phyloP scores from a whole-genome alignment of 2,888 invertebrate species.

The Agrochola circellaris region DNA sequence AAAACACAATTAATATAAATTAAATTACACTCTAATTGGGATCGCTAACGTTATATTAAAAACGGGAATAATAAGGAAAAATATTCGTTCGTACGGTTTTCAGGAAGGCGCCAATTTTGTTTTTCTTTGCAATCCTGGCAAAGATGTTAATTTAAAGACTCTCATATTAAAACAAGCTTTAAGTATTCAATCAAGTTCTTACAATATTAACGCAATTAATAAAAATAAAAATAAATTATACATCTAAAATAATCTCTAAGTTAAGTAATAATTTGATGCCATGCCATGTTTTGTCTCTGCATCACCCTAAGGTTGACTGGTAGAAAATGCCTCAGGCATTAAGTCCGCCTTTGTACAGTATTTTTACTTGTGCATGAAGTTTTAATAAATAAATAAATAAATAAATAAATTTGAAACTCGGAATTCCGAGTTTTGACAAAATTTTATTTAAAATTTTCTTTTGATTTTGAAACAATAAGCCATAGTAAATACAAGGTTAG shows the following conservation, averaged over 20 bases:
- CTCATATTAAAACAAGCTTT: not conserved
- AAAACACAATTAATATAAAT: constrained; percentile 75
- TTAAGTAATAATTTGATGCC: too few relatives aligned
- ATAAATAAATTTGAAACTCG: too few relatives aligned
- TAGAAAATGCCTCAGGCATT: too few relatives aligned
- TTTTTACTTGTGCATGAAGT: too few relatives aligned
- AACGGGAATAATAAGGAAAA: constrained; percentile 49
- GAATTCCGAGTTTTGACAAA: not conserved
- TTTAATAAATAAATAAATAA: too few relatives aligned
- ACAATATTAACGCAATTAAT: not conserved
- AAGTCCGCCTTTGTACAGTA: too few relatives aligned
- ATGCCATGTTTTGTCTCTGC: too few relatives aligned
- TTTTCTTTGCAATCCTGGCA: not conserved
- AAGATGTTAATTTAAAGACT: constrained; percentile 6
- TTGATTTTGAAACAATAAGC: too few relatives aligned
- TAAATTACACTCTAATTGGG: constrained; percentile 71
- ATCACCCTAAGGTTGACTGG: too few relatives aligned
- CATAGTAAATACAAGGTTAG: too few relatives aligned
- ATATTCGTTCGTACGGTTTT: constrained; percentile 5
- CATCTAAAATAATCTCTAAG: not conserved
- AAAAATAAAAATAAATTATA: not conserved
- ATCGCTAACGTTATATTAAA: constrained; percentile 66
- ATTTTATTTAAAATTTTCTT: too few relatives aligned
- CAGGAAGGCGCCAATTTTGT: not conserved
- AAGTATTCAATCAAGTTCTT: not conserved